Base-by-base conservation (phyloP, 1,140 invertebrate species). In the Stegodyphus mimosarum region DNA sequence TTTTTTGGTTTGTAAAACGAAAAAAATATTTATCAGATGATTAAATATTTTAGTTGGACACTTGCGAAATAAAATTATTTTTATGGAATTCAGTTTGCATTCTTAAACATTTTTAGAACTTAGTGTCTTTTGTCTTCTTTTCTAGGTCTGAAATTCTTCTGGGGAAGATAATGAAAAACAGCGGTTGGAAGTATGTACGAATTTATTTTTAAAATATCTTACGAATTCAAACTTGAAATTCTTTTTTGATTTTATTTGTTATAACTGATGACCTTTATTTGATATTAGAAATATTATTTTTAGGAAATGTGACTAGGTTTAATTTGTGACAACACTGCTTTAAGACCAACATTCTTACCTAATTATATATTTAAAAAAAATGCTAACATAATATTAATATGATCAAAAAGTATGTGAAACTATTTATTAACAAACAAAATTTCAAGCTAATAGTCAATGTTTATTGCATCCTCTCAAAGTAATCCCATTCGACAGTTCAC, bases 121-220 rank as follows among this genome's bases (percentile, higher is more conserved):
- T 33, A 33, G 3, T 33, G 1, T 33, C 5, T 60, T 1, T 48
- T 53, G 10, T 75, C 83, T n/a, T n/a, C 75, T 74, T 78, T 89
- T 90, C 51, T 86, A 93, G 95, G 89, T 95, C 96, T 10, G 98
- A 99, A 91, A 93, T 95, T 15, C 94, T 98, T 90, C 92, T 99
- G 17, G 98, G 98, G 7, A 95, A 95, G 88, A 97, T 99, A 88
- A 91, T 99, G 76, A 94, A 96, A 90, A 95, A 96, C 88, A 94
- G 95, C 88, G 94, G 93, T 87, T 98, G 97, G 94, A 96, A 90
- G 90, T 91, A 87, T 79, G 33, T 33, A 33, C 33, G 33, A 33
- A 33, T 33, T 33, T 33, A 33, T 33, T 33, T 33, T 33, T 33
- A 1, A 33, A 33, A 33, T 33, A 33, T 33, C 3, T 33, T 3